Evolutionary conservation across 2,888 invertebrate genomes (phyloP), one percentile per base, ranked within the genome.

Genomic region (Plagodis dolabraria): DNA sequence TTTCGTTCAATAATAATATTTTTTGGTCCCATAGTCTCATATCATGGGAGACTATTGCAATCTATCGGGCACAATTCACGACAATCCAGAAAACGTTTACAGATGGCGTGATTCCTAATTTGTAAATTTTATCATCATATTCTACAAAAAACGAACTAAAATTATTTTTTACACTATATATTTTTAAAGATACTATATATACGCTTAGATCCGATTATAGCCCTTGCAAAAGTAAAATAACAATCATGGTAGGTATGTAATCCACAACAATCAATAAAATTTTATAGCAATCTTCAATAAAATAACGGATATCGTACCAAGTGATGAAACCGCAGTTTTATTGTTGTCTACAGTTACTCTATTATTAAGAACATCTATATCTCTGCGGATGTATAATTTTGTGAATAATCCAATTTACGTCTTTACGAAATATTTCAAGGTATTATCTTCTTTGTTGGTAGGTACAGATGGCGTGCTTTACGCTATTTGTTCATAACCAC

Each of bases 291-390:
- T 55, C 53, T 46, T 47, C 51, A n/a, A 53, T 38, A 57, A 49
- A 42, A 59, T 55, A 60, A 47, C 54, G 54, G 59, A 10, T 33
- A 51, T 52, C 47, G 44, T 40, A 33, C 49, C 52, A 45, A 48
- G 46, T 61, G 60, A 57, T 61, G 60, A 61, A 61, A 61, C 60
- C 52, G 53, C 60, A 60, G 54, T 57, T 53, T 56, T 49, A 61
- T 60, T 60, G 60, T 60, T 52, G 56, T 56, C 52, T 53, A 49
- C 53, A 46, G 53, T 61, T 61, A 56, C 56, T 57, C 53, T 61
- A 57, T 61, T 56, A 61, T 57, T 57, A 61, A 40, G 38, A 46
- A 38, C 46, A 53, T 61, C 34, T 50, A 57, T 61, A 61, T 57
- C 56, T 60, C 40, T 22, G 47, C 44, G 52, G 47, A 57, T 57